Evolutionary conservation across 2,113 vertebrate genomes (phyloP).

Genomic region (Glaucomys volans): DNA sequence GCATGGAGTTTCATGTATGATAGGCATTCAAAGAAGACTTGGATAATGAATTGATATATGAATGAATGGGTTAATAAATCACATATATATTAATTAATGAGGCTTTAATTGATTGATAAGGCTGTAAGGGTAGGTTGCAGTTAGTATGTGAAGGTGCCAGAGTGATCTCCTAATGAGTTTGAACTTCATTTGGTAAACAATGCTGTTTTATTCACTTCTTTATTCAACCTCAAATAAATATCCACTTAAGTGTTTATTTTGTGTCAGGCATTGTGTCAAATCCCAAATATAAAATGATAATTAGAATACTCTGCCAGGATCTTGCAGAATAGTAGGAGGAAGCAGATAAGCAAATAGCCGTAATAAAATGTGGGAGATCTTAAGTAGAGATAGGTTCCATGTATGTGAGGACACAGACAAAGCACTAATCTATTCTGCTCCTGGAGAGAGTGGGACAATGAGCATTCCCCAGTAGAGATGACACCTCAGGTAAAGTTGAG

Average conservation of each 20-base stretch:
- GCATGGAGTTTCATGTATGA: not conserved
- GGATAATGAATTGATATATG: not conserved
- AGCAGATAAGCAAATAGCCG: constrained; percentile 37
- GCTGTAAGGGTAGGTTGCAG: not conserved
- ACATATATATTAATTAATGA: not conserved
- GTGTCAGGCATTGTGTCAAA: constrained; percentile 34
- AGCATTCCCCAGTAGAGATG: not conserved
- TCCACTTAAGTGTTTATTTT: constrained; percentile 9
- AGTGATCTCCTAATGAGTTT: constrained; percentile 14
- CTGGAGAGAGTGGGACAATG: not conserved
- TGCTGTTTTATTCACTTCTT: constrained; percentile 26
- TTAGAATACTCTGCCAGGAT: constrained; percentile 41
- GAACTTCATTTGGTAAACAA: constrained; percentile 6
- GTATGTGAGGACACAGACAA: not conserved
- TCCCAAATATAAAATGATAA: constrained; percentile 10
- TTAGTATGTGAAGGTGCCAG: not conserved
- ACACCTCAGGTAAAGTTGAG: not conserved
- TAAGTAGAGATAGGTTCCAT: constrained; percentile 9
- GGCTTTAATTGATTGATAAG: constrained; percentile 12
- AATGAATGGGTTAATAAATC: constrained; percentile 5
- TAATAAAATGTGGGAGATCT: constrained; percentile 17
- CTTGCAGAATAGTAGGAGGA: constrained; percentile 40
- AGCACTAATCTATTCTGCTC: not conserved
- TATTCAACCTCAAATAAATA: constrained; percentile 53
- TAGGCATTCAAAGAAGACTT: not conserved